phyloP scores from a whole-genome alignment of 2,797 vertebrate genomes.

The Rachycentron canadum region DNA sequence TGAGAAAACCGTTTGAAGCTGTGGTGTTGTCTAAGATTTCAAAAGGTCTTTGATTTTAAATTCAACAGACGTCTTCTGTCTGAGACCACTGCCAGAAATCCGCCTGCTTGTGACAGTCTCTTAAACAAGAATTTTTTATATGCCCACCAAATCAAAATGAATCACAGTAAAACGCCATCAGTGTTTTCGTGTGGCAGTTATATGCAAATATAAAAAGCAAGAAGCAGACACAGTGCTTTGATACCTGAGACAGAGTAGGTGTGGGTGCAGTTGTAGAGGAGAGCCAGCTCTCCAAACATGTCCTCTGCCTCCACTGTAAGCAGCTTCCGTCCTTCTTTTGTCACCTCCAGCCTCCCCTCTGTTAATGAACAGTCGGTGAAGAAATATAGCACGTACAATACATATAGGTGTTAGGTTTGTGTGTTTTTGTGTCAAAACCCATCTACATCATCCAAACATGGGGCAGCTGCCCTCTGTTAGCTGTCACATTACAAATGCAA shows the following conservation, averaged over 20 bases:
- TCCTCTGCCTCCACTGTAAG: constrained; percentile 74
- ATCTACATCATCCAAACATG: constrained; percentile 31
- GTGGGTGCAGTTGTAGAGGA: constrained; percentile 81
- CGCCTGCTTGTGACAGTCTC: constrained; percentile 28
- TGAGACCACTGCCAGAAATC: constrained; percentile 44
- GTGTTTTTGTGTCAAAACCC: constrained; percentile 17
- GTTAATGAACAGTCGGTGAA: constrained; percentile 38
- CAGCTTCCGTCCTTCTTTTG: constrained; percentile 76
- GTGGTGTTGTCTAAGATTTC: constrained; percentile 48
- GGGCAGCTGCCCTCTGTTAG: constrained; percentile 27
- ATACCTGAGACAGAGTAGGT: constrained; percentile 81
- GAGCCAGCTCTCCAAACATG: constrained; percentile 81
- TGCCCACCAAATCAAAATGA: constrained; percentile 11
- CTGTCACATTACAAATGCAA: constrained; percentile 43
- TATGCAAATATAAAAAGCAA: constrained; percentile 10
- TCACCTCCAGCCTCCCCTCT: constrained; percentile 83
- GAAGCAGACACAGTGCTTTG: neutral
- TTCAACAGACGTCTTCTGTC: constrained; percentile 52
- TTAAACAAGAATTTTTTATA: constrained; percentile 51
- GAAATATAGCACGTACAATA: neutral
- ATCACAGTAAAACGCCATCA: constrained; percentile 27
- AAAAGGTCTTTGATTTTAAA: constrained; percentile 69
- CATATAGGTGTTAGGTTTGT: neutral
- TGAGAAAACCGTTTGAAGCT: constrained; percentile 56
- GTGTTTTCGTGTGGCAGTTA: neutral